Evolutionary conservation across 2,888 invertebrate species (phyloP).

Genomic region (Hedya salicella): DNA sequence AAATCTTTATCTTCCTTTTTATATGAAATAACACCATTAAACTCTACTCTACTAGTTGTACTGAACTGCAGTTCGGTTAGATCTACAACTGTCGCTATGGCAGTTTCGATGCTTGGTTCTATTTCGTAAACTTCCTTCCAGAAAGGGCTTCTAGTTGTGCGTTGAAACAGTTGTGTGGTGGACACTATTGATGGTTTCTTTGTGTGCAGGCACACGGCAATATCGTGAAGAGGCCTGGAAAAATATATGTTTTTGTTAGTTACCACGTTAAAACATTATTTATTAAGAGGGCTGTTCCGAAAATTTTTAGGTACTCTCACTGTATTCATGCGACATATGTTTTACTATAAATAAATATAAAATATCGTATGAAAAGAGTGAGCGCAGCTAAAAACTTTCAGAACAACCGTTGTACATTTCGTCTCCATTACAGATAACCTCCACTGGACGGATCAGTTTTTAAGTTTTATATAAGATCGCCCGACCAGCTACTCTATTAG

Average conservation of each 20-base stretch:
- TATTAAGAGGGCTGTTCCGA: too few species aligned
- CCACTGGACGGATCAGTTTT: too few species aligned
- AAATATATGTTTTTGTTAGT: background rate
- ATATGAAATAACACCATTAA: constrained; percentile 63
- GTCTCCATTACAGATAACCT: too few species aligned
- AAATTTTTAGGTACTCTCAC: too few species aligned
- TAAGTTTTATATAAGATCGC: too few species aligned
- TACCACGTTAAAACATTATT: background rate
- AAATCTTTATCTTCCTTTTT: constrained; percentile 54
- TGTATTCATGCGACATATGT: too few species aligned
- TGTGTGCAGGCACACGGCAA: constrained; percentile 61
- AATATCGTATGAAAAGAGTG: too few species aligned
- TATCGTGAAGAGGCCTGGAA: constrained; percentile 64
- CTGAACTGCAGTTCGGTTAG: constrained; percentile 61
- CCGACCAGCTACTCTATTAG: too few species aligned
- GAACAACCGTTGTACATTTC: too few species aligned
- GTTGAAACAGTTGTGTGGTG: constrained; percentile 64
- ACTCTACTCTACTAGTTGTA: constrained; percentile 58
- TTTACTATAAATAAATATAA: too few species aligned
- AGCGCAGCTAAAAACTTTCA: too few species aligned
- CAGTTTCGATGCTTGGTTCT: constrained; percentile 49
- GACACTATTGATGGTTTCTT: constrained; percentile 58
- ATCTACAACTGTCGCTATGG: constrained; percentile 58
- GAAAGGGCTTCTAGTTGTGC: constrained; percentile 53
- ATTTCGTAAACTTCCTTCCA: constrained; percentile 59